Evolutionary conservation across 2,113 vertebrate genomes (phyloP).

Genomic region (Greenwoodochromis staneri): DNA sequence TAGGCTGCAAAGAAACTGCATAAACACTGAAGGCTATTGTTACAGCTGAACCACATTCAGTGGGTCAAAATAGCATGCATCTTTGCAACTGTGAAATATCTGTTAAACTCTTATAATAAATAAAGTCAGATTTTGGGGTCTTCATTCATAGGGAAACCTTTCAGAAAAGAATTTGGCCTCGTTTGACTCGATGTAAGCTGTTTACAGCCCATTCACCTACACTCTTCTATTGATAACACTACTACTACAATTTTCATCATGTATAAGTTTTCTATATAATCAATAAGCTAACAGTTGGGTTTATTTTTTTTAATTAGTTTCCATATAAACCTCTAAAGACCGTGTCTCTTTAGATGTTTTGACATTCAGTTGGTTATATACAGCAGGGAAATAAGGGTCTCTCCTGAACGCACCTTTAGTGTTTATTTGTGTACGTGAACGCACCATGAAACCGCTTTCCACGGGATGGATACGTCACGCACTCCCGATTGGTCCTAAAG

Average conservation of each 20-base stretch:
- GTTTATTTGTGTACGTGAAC: not conserved
- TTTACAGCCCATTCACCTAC: not conserved
- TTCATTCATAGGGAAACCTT: not conserved
- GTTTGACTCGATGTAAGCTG: not conserved
- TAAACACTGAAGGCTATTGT: not conserved
- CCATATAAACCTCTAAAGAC: not conserved
- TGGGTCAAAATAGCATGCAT: not conserved
- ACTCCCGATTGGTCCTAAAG: not conserved
- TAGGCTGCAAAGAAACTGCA: not conserved
- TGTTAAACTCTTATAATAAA: not conserved
- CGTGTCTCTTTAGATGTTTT: not conserved
- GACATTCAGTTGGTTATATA: not conserved
- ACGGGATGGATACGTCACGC: not conserved
- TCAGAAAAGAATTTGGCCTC: not conserved
- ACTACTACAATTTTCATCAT: not conserved
- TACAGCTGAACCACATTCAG: not conserved
- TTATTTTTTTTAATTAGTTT: not conserved
- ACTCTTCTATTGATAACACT: not conserved
- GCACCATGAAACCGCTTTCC: not conserved
- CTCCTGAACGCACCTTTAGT: not conserved
- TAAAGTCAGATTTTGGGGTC: not conserved
- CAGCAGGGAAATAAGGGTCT: not conserved
- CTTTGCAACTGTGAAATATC: not conserved
- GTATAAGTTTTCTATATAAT: not conserved
- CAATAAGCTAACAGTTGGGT: not conserved